These are phyloP conservation scores for Salvelinus namaycush DNA, from an alignment of 2,113 vertebrate genomes.

Conservation along the genomic window DNA sequence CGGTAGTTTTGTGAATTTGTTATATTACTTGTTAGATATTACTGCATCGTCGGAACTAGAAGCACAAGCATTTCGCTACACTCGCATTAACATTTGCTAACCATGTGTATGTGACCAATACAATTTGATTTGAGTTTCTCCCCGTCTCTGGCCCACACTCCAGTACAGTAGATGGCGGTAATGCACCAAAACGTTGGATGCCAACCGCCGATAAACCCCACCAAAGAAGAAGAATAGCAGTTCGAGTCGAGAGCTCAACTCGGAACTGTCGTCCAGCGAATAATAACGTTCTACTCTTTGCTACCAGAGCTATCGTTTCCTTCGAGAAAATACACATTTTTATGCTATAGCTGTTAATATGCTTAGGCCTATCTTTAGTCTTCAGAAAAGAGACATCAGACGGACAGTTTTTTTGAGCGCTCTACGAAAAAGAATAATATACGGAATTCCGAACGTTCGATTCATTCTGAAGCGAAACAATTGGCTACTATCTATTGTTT, in stretches of 20 bases:
- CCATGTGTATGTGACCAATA: no score
- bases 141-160: no score
- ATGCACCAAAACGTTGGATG: no score
- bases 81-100: no score
- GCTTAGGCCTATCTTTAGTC: background rate
- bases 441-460: background rate
- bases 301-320: background rate
- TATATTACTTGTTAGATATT: no score
- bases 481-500: background rate
- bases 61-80: no score
- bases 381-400: background rate
- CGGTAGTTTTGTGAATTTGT: no score
- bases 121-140: no score
- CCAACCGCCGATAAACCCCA: no score
- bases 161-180: no score
- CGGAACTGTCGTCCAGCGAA: background rate
- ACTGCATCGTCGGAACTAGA: no score
- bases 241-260: background rate
- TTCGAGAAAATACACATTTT: background rate
- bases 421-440: background rate
- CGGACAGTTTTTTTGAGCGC: background rate
- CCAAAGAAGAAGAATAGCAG: no score
- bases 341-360: background rate
- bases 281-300: background rate
- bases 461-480: background rate